A percentile compares a stretch with the other conserved stretches of the same genome.
Conservation (phyloP, 2,888 invertebrate genomes). For the Melieria crassipennis region DNA sequence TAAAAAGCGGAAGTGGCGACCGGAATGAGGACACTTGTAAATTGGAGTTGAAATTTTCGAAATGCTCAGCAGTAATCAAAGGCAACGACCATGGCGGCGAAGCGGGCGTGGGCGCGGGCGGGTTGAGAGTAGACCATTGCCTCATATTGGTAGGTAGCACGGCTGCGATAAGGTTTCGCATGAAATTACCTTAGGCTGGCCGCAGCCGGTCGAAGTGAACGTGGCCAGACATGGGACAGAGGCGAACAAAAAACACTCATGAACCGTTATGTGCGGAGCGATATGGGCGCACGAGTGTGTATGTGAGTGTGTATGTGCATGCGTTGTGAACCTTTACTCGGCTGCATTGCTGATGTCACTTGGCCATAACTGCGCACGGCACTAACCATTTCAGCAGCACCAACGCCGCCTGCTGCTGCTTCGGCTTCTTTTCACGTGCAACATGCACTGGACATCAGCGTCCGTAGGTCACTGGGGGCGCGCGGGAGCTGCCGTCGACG, state of each 20-base stretch:
- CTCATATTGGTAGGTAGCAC: background rate
- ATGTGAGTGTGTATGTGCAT: background rate
- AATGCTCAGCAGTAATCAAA: background rate
- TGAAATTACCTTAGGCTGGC: slow-evolving; percentile 21
- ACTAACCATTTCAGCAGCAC: background rate
- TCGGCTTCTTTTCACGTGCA: too few relatives aligned
- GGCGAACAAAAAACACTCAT: background rate
- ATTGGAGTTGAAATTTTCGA: slow-evolving; percentile 17
- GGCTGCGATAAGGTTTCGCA: slow-evolving; percentile 22
- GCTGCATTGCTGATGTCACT: slow-evolving; percentile 22
- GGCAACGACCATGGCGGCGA: background rate
- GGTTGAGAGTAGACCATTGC: too few relatives aligned
- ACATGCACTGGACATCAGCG: too few relatives aligned
- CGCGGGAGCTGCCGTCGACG: background rate
- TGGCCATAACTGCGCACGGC: background rate
- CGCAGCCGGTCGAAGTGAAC: background rate
- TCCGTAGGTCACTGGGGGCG: too few relatives aligned
- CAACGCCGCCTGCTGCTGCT: too few relatives aligned
- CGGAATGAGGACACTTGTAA: background rate
- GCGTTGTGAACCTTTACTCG: slow-evolving; percentile 20
- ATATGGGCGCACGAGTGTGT: background rate
- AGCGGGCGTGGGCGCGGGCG: too few relatives aligned
- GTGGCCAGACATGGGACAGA: background rate
- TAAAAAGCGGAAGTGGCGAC: too few relatives aligned
- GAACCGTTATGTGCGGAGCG: background rate